Conservation (phyloP, 1,140 invertebrate species). For the Drosophila malerkotliana region DNA sequence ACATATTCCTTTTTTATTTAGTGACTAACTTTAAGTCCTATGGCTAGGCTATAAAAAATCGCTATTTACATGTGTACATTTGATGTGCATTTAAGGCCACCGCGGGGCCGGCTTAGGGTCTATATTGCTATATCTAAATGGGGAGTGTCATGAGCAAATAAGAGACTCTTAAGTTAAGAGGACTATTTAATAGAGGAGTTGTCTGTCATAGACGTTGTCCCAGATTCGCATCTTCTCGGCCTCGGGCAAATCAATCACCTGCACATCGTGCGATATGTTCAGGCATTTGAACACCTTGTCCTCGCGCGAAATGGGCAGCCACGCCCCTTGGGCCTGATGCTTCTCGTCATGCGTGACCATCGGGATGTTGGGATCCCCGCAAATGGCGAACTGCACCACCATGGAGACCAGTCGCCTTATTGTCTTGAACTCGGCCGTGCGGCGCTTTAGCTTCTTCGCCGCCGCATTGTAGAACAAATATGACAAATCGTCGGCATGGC, state of each 20-base stretch:
- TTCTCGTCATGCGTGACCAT: conserved; percentile 48
- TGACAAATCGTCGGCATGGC: conserved; percentile 88
- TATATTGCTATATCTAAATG: conserved; percentile 35
- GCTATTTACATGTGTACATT: conserved; percentile 68
- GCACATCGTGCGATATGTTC: conserved; percentile 84
- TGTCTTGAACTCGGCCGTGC: conserved; percentile 78
- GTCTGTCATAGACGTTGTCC: conserved; percentile 79
- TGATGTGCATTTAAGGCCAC: conserved; percentile 66
- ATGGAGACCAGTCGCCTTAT: conserved; percentile 83
- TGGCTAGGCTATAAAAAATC: conserved; percentile 48
- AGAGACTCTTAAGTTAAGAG: background rate
- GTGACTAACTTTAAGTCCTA: conserved; percentile 17
- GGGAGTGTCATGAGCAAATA: conserved; percentile 3
- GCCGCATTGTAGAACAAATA: conserved; percentile 86
- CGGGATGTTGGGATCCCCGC: conserved; percentile 76
- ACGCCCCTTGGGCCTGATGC: conserved; percentile 17
- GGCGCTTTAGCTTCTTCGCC: conserved; percentile 82
- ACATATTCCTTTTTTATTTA: conserved; percentile 26
- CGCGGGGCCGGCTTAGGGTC: conserved; percentile 54
- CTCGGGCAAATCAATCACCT: conserved; percentile 84
- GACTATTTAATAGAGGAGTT: conserved; percentile 53
- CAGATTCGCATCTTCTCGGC: conserved; percentile 84
- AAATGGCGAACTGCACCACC: conserved; percentile 84
- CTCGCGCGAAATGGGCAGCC: conserved; percentile 63
- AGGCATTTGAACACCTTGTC: conserved; percentile 82